Evolutionary conservation across 2,888 invertebrate species (phyloP).

Genomic region (Galeopsomyia nigrocyanea): DNA sequence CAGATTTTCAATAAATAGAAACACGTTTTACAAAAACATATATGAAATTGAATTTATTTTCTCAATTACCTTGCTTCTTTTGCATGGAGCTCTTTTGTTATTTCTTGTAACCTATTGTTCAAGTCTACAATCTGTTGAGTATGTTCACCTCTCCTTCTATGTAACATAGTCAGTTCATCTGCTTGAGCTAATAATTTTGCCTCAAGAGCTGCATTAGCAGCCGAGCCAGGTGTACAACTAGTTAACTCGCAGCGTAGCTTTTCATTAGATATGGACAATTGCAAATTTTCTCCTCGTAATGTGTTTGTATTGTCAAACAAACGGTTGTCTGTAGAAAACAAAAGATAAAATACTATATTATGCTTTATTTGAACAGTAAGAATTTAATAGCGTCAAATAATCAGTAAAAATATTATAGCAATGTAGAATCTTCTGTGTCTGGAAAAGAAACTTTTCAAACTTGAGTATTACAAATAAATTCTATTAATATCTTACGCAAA

Average conservation of each 20-base stretch:
- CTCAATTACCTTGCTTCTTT: constrained; percentile 79
- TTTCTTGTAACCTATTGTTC: constrained; percentile 86
- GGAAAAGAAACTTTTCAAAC: not conserved
- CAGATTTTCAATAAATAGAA: not conserved
- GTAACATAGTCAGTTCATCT: constrained; percentile 93
- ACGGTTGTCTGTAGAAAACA: constrained; percentile 80
- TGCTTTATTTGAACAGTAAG: not conserved
- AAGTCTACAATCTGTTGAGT: constrained; percentile 93
- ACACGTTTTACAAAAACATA: too few relatives aligned
- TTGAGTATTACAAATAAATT: not conserved
- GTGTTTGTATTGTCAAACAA: constrained; percentile 87
- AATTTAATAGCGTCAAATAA: not conserved
- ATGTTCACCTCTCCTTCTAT: constrained; percentile 91
- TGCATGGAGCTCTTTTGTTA: constrained; percentile 80
- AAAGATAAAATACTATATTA: not conserved
- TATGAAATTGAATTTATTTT: not conserved
- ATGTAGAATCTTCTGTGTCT: not conserved
- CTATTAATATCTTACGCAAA: constrained; percentile 78
- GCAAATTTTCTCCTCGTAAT: constrained; percentile 86
- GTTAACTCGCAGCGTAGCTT: constrained; percentile 77
- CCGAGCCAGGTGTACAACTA: constrained; percentile 69
- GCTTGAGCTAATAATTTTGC: constrained; percentile 89
- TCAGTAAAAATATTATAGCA: not conserved
- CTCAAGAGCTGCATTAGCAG: constrained; percentile 81
- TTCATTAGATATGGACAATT: constrained; percentile 88